Base-by-base conservation (phyloP, 1,140 invertebrate species). In the Dreissena polymorpha region DNA sequence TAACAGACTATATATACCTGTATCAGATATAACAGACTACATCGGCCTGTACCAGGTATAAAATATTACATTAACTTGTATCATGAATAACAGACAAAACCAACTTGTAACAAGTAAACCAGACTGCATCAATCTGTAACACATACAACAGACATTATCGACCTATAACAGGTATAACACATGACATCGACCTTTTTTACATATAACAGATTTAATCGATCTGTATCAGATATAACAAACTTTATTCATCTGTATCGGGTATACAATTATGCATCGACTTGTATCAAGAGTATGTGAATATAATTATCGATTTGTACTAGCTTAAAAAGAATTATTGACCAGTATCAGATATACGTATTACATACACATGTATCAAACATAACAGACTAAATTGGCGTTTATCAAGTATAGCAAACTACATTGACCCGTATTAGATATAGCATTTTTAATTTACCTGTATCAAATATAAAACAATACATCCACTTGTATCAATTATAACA, bases 141-240 rank as follows among this genome's bases (percentile, higher is more conserved):
- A 21, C 2, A 23, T 23, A 63, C 10, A 63, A 72, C 85, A 0
- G 55, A 79, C 51, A 84, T 84, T 57, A 72, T 86, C 14, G 86
- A 87, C 53, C 68, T 84, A 10, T 86, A 85, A 63, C 86, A 87
- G 85, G 85, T 84, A 80, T 10, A 27, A 14, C n/a, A 51, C 39
- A 39, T 8, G 2, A 5, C 39, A 39, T 39, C 39, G 39, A 39
- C 39, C 39, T 39, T 2, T 39, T 5, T 39, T 2, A 39, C 2
- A 8, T 39, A 39, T 51, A 50, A 39, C 16, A 70, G 50, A 10
- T 65, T 51, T 51, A 27, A 65, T 18, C 25, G 65, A 27, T 18
- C 39, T 16, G 25, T 73, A 50, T 60, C 64, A 21, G 23, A 10
- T 23, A 63, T 63, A 63, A 72, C 70, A 73, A 14, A 73, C 39